phyloP scores from a whole-genome alignment of 2,113 vertebrate genomes.

The Nerophis ophidion region DNA sequence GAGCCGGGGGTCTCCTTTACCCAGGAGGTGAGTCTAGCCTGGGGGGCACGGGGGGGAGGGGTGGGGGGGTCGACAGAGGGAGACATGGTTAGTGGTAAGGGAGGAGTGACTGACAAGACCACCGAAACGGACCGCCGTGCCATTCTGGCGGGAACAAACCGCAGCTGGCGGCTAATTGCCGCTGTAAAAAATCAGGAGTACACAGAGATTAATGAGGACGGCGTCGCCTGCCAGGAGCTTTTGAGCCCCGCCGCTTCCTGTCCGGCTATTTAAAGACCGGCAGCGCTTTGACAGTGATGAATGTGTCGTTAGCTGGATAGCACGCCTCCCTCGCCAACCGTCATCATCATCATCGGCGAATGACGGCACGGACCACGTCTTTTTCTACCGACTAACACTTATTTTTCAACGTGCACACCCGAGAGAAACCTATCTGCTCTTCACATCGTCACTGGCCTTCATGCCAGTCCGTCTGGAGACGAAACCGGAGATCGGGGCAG shows the following conservation, averaged over 20 bases:
- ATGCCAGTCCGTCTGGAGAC: slow-evolving; percentile 24
- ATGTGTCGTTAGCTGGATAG: slow-evolving; percentile 41
- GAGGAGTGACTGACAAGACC: slow-evolving; percentile 3
- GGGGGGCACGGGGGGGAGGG: slow-evolving; percentile 38
- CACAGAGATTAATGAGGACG: slow-evolving; percentile 56
- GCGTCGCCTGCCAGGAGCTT: slow-evolving; percentile 32
- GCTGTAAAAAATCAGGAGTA: slow-evolving; percentile 59
- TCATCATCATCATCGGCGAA: slow-evolving; percentile 33
- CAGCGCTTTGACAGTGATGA: slow-evolving; percentile 47
- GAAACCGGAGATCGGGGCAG: not conserved
- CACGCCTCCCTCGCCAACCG: slow-evolving; percentile 40
- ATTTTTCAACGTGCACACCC: slow-evolving; percentile 13
- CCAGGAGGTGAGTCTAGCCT: slow-evolving; percentile 94
- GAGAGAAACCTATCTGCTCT: slow-evolving; percentile 33
- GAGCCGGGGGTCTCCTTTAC: slow-evolving; percentile 95
- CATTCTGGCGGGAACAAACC: slow-evolving; percentile 45
- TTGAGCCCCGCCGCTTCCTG: slow-evolving; percentile 10
- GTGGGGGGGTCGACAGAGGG: slow-evolving; percentile 44
- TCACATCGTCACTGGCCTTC: slow-evolving; percentile 20
- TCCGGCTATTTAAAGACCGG: slow-evolving; percentile 39
- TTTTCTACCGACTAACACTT: slow-evolving; percentile 1
- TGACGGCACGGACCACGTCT: slow-evolving; percentile 24
- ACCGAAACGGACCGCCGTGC: slow-evolving; percentile 22
- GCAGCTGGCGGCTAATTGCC: slow-evolving; percentile 45
- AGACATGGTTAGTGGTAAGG: slow-evolving; percentile 19